Evolutionary conservation across 2,888 invertebrate genomes (phyloP).

Genomic region (Drosophila nigricruria): DNA sequence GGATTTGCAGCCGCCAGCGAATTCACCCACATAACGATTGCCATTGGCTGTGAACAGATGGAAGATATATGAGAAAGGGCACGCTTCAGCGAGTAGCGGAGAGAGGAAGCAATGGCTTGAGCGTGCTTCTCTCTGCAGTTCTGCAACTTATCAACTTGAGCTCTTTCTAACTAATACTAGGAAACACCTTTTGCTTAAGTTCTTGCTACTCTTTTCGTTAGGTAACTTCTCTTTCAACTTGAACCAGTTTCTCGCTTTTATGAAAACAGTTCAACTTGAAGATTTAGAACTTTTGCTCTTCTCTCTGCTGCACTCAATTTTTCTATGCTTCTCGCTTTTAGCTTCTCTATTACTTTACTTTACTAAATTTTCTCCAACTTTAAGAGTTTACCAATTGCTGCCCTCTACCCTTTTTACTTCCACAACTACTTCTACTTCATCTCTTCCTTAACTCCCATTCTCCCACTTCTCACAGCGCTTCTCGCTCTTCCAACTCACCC

Average conservation of each 20-base stretch:
- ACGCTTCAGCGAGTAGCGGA: not conserved
- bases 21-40: constrained; percentile 84
- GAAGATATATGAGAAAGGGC: not conserved
- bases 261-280: not conserved
- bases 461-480: not conserved
- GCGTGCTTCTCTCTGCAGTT: not conserved
- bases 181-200: not conserved
- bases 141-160: not conserved
- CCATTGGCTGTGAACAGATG: constrained; percentile 73
- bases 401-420: too few relatives aligned
- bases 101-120: not conserved
- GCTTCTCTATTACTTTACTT: not conserved
- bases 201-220: not conserved
- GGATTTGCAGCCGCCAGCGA: constrained; percentile 80
- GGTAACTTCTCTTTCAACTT: too few relatives aligned
- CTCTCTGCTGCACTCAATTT: not conserved
- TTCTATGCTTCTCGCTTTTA: not conserved
- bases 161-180: not conserved
- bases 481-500: constrained; percentile 54
- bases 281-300: not conserved
- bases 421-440: too few relatives aligned
- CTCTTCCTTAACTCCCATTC: not conserved
- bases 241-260: too few relatives aligned
- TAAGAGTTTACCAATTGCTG: too few relatives aligned
- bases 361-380: not conserved